Evolutionary conservation across 23 tunicate species (phyloP).

Genomic region (Oikopleura albicans): DNA sequence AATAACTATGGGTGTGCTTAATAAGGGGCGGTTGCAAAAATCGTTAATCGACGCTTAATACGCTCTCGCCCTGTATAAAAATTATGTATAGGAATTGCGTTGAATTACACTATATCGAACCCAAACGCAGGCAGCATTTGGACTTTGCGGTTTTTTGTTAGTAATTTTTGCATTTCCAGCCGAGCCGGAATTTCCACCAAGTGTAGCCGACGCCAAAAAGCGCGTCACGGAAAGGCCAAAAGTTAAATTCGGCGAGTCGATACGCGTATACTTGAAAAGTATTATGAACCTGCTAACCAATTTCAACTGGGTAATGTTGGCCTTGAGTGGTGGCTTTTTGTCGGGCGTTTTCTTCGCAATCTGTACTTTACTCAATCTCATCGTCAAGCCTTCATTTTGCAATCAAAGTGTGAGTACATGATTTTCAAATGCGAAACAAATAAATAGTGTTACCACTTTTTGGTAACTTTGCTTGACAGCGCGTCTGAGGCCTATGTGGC

Average conservation of each 20-base stretch:
- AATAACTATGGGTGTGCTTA: no score
- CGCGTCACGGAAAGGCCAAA: background rate
- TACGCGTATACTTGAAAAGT: background rate
- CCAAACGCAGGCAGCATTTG: slow-evolving; percentile 1
- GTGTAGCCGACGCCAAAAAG: background rate
- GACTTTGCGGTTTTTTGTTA: background rate
- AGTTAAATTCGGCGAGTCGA: background rate
- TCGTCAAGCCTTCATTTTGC: background rate
- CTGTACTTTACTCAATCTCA: background rate
- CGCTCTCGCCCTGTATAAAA: no score
- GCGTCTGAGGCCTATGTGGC: no score
- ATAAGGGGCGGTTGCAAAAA: no score
- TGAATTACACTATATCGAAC: no score
- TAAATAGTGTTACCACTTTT: no score
- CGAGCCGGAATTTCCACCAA: background rate
- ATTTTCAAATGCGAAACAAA: background rate
- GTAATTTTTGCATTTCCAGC: background rate
- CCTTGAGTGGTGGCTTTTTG: background rate
- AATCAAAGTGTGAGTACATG: background rate
- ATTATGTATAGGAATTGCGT: no score
- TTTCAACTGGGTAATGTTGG: background rate
- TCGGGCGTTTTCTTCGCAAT: background rate
- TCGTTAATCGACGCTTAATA: no score
- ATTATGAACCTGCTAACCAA: background rate
- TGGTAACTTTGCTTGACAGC: no score